Evolutionary conservation across 2,797 vertebrate genomes (phyloP).

Genomic region (Steatocranus sp.): DNA sequence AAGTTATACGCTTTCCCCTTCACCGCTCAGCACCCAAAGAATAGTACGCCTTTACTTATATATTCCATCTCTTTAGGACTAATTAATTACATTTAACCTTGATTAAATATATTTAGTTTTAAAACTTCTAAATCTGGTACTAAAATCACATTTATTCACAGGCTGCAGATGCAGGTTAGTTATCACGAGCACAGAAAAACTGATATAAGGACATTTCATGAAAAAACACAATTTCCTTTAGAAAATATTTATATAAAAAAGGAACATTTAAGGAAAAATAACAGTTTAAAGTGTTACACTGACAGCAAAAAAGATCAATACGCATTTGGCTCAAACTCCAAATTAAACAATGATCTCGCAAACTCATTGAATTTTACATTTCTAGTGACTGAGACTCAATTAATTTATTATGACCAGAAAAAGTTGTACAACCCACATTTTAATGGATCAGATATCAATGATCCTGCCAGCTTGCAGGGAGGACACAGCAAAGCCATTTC

Average conservation of each 20-base stretch:
- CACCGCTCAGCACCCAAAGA: neutral
- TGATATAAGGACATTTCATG: neutral
- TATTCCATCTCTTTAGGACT: neutral
- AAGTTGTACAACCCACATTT: neutral
- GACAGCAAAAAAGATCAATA: neutral
- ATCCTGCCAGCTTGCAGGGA: neutral
- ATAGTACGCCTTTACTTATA: fast-evolving
- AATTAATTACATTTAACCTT: neutral
- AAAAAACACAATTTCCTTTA: neutral
- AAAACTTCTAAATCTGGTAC: neutral
- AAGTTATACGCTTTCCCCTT: neutral
- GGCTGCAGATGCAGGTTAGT: neutral
- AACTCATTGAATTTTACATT: neutral
- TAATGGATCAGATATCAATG: neutral
- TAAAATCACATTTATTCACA: neutral
- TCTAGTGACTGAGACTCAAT: neutral
- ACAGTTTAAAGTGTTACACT: neutral
- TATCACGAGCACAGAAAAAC: neutral
- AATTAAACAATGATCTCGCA: neutral
- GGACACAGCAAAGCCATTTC: neutral
- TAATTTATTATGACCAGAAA: neutral
- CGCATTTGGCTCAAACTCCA: neutral
- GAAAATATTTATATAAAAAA: constrained; percentile 46
- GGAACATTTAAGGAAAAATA: neutral
- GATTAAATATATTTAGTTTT: fast-evolving